Conservation (phyloP, 2,797 vertebrate genomes). For the Carcharodon carcharias region DNA sequence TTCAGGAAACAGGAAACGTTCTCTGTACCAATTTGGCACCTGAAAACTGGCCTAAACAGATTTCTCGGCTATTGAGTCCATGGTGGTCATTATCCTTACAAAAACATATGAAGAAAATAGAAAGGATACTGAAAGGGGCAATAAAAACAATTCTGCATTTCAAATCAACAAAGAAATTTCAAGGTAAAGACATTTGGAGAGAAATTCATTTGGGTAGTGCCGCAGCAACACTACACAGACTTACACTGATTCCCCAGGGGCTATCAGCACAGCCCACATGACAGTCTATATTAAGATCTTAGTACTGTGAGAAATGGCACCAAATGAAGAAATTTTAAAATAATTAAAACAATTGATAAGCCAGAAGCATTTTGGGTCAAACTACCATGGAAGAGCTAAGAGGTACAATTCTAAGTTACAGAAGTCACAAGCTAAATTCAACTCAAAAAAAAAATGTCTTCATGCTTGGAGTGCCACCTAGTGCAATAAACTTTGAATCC, state of each 20-base stretch:
- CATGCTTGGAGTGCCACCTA: neutral
- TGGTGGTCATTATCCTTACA: neutral
- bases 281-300: neutral
- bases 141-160: neutral
- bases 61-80: neutral
- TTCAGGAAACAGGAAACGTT: neutral
- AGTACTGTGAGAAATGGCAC: neutral
- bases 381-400: neutral
- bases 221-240: neutral
- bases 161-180: neutral
- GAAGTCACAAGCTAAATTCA: neutral
- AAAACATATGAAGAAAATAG: neutral
- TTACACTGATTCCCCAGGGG: neutral
- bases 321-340: neutral
- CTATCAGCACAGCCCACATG: neutral
- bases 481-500: constrained; percentile 3
- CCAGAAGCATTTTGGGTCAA: neutral
- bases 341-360: neutral
- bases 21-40: neutral
- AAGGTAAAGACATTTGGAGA: neutral
- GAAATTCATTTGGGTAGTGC: neutral
- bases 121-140: neutral
- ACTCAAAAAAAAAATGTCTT: neutral
- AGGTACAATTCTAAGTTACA: neutral
- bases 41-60: neutral